Base-by-base conservation (phyloP, 2,113 vertebrate genomes). In the Ophthalmolycus amberensis region DNA sequence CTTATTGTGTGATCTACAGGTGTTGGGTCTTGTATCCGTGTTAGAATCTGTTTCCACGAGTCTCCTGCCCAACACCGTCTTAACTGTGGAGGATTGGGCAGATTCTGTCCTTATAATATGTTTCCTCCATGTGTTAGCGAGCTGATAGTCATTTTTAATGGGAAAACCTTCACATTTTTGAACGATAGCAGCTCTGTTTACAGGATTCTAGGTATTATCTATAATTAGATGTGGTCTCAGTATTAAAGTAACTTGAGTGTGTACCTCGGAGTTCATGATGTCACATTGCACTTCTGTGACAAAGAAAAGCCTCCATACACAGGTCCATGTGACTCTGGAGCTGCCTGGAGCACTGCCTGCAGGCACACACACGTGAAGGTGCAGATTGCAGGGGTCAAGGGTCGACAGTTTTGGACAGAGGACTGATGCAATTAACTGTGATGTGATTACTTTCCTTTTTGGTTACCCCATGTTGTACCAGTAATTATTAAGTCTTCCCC, bases 281-380 rank as follows among this genome's bases (percentile, higher is more conserved):
- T 93, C 96, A 95, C 95, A 95, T 95, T 95, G 94, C 94, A 92
- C 89, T 94, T 94, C 93, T 93, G 95, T 97, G 96, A 97, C 95
- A 90, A 93, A 92, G 67, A 93, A 92, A 95, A 95, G 74, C 71
- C 77, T 76, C 40, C 58, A 87, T 66, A 50, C 85, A 59, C 75
- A 42, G 11, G 20, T 79, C 84, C 82, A 79, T 89, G 84, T 84
- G 91, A 90, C 37, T 34, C 38, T 14, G 40, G 32, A 38, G 42
- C 42, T 89, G 42, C 40, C 38, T 11, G 40, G 32, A 38, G 42
- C 42, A 29, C 89, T 50, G 79, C 20, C 48, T 44, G 6, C 15
- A 50, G 20, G 6, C 50, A 78, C 76, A 79, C 77, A 86, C 73
- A 84, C 75, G 72, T 83, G 84, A 87, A 54, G 27, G 7, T 3